Evolutionary conservation across 2,888 invertebrate species (phyloP).

Genomic region (Pollenia angustigena): DNA sequence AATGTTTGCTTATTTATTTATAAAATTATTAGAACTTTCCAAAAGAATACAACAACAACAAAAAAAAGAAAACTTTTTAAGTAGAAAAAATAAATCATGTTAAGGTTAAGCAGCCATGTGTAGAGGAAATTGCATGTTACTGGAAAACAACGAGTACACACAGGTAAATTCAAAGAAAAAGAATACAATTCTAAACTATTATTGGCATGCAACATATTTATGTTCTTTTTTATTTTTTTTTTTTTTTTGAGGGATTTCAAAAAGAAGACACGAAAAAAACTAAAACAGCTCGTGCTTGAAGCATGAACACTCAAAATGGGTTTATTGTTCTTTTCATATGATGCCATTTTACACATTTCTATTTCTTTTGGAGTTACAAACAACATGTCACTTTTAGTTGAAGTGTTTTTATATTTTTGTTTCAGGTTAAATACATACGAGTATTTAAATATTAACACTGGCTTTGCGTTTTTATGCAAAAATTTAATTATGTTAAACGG

Average conservation of each 20-base stretch:
- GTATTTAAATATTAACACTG: too few relatives aligned
- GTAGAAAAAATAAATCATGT: conserved; percentile 37
- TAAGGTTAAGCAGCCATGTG: conserved; percentile 67
- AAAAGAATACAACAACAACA: neutral
- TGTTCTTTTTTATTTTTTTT: neutral
- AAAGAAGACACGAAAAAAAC: neutral
- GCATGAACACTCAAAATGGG: conserved; percentile 33
- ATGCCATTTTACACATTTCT: neutral
- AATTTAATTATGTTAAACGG: too few relatives aligned
- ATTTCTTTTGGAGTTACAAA: too few relatives aligned
- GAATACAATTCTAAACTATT: conserved; percentile 35
- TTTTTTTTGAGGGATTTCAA: neutral
- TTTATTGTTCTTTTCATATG: conserved; percentile 53
- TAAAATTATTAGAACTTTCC: conserved; percentile 19
- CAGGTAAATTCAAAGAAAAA: conserved; percentile 24
- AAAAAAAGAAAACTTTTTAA: conserved; percentile 4
- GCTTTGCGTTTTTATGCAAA: too few relatives aligned
- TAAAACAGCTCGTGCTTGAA: conserved; percentile 51
- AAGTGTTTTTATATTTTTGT: neutral
- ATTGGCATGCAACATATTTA: conserved; percentile 51
- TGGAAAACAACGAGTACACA: conserved; percentile 16
- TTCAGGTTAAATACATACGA: neutral
- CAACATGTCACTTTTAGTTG: conserved; percentile 24
- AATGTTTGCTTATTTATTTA: neutral
- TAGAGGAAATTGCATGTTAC: conserved; percentile 57